A percentile compares a stretch with the other conserved stretches of the same genome.
Conservation (phyloP, 2,113 vertebrate species). For the Lophius piscatorius region DNA sequence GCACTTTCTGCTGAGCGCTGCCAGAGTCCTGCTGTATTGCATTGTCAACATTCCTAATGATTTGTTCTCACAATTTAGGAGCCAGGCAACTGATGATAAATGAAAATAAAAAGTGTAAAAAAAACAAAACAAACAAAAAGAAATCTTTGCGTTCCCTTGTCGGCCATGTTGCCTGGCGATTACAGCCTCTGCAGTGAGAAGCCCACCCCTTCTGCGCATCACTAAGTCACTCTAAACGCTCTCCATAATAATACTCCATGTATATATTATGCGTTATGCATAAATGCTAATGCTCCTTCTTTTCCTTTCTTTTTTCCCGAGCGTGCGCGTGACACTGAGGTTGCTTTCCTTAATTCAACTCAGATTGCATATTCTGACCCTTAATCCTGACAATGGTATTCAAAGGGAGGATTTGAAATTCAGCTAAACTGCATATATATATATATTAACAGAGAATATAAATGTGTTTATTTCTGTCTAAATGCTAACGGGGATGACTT, state of each 20-base stretch:
- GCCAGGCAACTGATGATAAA: conserved; percentile 53
- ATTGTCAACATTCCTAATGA: conserved; percentile 79
- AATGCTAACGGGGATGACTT: conserved; percentile 74
- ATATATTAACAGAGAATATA: conserved; percentile 70
- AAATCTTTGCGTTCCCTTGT: conserved; percentile 23
- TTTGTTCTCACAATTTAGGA: conserved; percentile 75
- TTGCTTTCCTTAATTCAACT: conserved; percentile 67
- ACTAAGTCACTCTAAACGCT: conserved; percentile 50
- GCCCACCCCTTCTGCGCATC: conserved; percentile 41
- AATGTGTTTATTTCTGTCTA: conserved; percentile 78
- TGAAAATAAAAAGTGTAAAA: conserved; percentile 34
- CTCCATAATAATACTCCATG: conserved; percentile 57
- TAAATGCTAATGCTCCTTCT: conserved; percentile 51
- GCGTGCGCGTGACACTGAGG: conserved; percentile 45
- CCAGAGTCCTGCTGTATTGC: conserved; percentile 69
- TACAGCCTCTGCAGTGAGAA: conserved; percentile 45
- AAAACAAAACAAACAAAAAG: conserved; percentile 13
- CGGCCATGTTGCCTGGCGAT: conserved; percentile 60
- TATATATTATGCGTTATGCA: conserved; percentile 57
- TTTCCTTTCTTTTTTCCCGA: too few relatives aligned
- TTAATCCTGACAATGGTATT: conserved; percentile 72
- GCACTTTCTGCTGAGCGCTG: conserved; percentile 74
- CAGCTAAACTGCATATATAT: conserved; percentile 66
- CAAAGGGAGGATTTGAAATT: conserved; percentile 68
- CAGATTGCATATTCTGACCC: conserved; percentile 72